Evolutionary conservation across 1,140 invertebrate genomes (phyloP).

Genomic region (Megalonaias nervosa): DNA sequence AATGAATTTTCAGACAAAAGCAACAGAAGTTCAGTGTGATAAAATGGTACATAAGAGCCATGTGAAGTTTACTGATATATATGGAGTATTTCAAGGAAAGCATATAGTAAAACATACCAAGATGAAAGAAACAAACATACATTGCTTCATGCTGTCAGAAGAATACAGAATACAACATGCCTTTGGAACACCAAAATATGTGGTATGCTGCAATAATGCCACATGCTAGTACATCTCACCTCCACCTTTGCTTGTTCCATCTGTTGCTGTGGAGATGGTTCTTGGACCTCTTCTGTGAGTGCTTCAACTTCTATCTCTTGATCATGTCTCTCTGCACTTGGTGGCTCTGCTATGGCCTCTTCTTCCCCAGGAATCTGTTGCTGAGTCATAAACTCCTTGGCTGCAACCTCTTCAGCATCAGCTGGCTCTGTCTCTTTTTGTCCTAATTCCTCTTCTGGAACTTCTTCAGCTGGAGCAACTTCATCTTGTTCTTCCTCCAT

Average conservation of each 20-base stretch:
- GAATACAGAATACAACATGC: neutral
- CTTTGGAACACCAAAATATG: neutral
- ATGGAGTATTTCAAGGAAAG: too few species aligned
- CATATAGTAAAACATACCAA: neutral
- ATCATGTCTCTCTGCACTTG: neutral
- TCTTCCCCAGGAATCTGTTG: constrained; percentile 1
- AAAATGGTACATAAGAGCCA: too few species aligned
- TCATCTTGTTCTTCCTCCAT: neutral
- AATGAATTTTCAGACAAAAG: too few species aligned
- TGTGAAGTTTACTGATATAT: too few species aligned
- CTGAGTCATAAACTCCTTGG: neutral
- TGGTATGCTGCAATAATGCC: neutral
- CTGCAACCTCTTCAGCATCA: neutral
- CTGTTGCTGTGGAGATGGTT: neutral
- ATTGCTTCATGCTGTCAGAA: too few species aligned
- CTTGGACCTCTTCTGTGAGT: neutral
- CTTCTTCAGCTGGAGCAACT: constrained; percentile 1
- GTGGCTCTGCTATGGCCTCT: neutral
- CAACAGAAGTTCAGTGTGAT: too few species aligned
- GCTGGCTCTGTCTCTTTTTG: neutral
- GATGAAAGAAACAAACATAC: neutral
- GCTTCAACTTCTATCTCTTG: neutral
- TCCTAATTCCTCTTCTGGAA: neutral
- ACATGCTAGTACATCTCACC: neutral
- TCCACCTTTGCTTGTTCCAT: neutral